Conservation (phyloP, 2,113 vertebrate species). For the Eudyptes chrysolophus region DNA sequence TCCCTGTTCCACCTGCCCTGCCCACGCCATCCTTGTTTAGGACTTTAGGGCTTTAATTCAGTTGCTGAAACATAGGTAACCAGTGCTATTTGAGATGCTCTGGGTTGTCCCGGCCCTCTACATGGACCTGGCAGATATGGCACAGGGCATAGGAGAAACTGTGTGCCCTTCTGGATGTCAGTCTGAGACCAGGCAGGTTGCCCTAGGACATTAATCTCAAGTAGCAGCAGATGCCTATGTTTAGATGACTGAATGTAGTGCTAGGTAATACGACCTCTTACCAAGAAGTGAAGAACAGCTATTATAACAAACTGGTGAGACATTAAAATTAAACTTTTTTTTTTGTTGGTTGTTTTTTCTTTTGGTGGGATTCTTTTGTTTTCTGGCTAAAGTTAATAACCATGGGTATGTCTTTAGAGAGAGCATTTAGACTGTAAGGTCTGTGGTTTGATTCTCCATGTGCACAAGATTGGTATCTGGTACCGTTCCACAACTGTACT, state of each 20-base stretch:
- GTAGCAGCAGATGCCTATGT: slow-evolving; percentile 27
- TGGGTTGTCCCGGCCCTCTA: not conserved
- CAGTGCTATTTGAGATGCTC: not conserved
- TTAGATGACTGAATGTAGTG: slow-evolving; percentile 22
- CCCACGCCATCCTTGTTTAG: not conserved
- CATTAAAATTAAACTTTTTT: not conserved
- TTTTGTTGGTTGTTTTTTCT: not conserved
- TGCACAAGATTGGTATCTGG: not conserved
- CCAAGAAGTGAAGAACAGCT: slow-evolving; percentile 18
- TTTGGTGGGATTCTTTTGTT: not conserved
- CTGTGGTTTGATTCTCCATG: not conserved
- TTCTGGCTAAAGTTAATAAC: not conserved
- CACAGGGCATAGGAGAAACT: not conserved
- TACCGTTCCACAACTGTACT: not conserved
- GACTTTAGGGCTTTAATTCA: not conserved
- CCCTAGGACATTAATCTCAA: not conserved
- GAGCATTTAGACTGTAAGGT: not conserved
- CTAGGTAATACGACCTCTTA: slow-evolving; percentile 12
- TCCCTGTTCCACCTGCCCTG: not conserved
- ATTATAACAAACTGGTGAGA: not conserved
- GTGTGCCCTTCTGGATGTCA: not conserved
- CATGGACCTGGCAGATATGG: not conserved
- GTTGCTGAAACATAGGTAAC: not conserved
- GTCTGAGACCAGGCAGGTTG: not conserved
- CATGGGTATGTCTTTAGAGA: not conserved